phyloP scores from a whole-genome alignment of 2,113 vertebrate genomes.

The Urocolius indicus region DNA sequence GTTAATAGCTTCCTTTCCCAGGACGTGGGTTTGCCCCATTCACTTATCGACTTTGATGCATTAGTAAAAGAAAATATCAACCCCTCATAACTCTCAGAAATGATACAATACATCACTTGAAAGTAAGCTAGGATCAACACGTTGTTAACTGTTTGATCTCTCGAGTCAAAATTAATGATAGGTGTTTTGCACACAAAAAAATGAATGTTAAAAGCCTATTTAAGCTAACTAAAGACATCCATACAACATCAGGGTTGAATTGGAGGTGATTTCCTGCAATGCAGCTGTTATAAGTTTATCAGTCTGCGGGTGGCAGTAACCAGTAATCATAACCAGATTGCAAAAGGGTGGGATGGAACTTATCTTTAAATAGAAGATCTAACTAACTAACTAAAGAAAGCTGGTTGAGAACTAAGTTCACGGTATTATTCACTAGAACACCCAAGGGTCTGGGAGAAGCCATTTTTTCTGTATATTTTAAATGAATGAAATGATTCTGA shows the following conservation, averaged over 20 bases:
- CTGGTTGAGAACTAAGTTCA: conserved; percentile 10
- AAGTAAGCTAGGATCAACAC: conserved; percentile 81
- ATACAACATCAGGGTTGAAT: conserved; percentile 76
- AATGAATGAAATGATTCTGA: conserved; percentile 36
- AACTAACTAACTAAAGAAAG: conserved; percentile 14
- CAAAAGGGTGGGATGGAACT: conserved; percentile 61
- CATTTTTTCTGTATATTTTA: conserved; percentile 34
- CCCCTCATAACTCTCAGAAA: conserved; percentile 77
- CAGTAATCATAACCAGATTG: conserved; percentile 81
- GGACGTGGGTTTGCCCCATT: conserved; percentile 58
- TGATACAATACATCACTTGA: conserved; percentile 79
- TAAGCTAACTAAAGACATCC: conserved; percentile 80
- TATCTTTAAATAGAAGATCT: conserved; percentile 59
- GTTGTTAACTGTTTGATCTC: conserved; percentile 84
- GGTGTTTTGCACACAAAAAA: conserved; percentile 78
- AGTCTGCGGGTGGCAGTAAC: conserved; percentile 82
- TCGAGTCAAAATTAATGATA: conserved; percentile 80
- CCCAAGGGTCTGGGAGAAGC: conserved; percentile 12
- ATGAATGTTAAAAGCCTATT: conserved; percentile 79
- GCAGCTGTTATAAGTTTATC: conserved; percentile 86
- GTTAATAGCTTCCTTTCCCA: conserved; percentile 82
- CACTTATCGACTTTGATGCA: conserved; percentile 63
- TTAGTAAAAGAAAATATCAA: conserved; percentile 73
- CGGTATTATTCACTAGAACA: background rate
- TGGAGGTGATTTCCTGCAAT: conserved; percentile 78